Base-by-base conservation (phyloP, 2,113 vertebrate genomes). In the Leuciscus idus region DNA sequence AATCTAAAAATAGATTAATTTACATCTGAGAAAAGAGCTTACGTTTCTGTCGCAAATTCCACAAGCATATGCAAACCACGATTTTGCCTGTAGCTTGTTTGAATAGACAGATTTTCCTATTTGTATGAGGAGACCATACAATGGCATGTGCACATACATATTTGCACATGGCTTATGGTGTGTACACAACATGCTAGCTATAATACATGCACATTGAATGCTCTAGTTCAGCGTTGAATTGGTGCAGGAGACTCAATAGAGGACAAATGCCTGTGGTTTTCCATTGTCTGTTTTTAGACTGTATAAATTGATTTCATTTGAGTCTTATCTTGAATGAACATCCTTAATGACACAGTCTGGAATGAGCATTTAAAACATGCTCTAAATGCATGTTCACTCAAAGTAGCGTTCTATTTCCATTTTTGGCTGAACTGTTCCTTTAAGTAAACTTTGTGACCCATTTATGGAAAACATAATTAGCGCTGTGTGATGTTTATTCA, bases 401-500 rank as follows among this genome's bases (percentile, higher is more conserved):
- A 73, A n/a, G 21, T 43, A 23, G 36, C 10, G 4, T 74, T 39
- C 39, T n/a, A 15, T 74, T 48, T 46, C 5, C n/a, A 46, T 36
- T 70, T 70, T 39, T 19, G 66, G 1, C 33, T 64, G 61, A 28
- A 64, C 28, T 26, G 21, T 78, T 59, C 30, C 10, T 79, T 79
- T 57, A 59, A 36, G 17, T 15, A 59, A 79, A 36, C 76, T 59
- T 57, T 79, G 19, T 7, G 30, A 48, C 73, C 43, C 21, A 13
- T 8, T 19, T 79, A 59, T 12, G 5, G 30, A 59, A n/a, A 59
- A 79, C 5, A 36, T 1, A 33, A 79, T n/a, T 79, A 36, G 23
- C 12, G 3, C 2, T n/a, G 57, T 43, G 57, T 81, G 57, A 64
- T 81, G 78, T 81, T 64, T 81, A 81, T 62, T 81, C 36, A 64